Evolutionary conservation across 92 coral and sea anemone genomes (phyloP), one percentile per base, ranked within the genome.

Genomic region (Siderastrea siderea): DNA sequence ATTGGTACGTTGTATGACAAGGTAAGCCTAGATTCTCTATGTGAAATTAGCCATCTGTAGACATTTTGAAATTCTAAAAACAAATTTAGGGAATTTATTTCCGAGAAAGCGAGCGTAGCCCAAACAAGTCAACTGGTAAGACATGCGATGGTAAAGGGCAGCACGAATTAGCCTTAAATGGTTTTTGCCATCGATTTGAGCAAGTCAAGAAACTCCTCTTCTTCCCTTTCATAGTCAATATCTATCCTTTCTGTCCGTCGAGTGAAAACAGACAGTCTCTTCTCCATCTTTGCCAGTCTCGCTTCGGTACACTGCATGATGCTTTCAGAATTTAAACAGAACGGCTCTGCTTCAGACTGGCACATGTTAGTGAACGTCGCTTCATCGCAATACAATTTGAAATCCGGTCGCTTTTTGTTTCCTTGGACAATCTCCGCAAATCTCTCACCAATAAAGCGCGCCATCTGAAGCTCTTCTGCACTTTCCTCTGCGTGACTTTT

Each of bases 381-480:
- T 13, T 84, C 88, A 16, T 84, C 88, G 52, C 88, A 84, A 57
- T 59, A 84, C 38, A 84, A 47, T 57, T 71, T 82, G 57, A 82
- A 60, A 7, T 84, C 66, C 1, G 61, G 67, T 52, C 47, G 63
- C 48, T 15, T 45, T 45, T 45, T 60, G 55, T 12, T 15, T 17
- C 61, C 45, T 10, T 72, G 67, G 47, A 84, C 46, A 51, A 84
- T 62, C n/a, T 74, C 80, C 54, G 49, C 9, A 51, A 84, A 53
- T 47, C 81, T 50, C 26, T 84, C 86, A 3, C 16, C 71, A 38
- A 90, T 85, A 58, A 85, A 90, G 47, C 57, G 79, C 1, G 90
- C 93, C 93, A 90, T 80, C 13, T 90, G 90, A 74, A 85, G 86
- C 47, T 86, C 90, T 13, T 90, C 83, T 1, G 81, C 72, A 5